phyloP scores from a whole-genome alignment of 2,888 invertebrate genomes.

The Geotrupes spiniger region DNA sequence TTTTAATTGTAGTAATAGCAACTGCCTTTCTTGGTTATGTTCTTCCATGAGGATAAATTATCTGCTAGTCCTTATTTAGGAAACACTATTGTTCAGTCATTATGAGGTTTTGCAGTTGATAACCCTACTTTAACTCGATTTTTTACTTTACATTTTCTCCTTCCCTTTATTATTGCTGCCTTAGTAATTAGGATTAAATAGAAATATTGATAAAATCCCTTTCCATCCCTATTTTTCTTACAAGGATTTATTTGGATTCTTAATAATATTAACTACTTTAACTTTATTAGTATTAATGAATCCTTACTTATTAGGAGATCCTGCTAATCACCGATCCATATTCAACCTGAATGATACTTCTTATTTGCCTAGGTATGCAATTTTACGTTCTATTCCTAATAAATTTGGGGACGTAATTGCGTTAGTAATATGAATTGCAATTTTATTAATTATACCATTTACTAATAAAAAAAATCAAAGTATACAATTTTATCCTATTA shows the following conservation, averaged over 20 bases:
- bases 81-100: slow-evolving; percentile 31
- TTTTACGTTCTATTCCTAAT: slow-evolving; percentile 76
- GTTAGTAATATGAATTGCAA: slow-evolving; percentile 60
- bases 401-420: slow-evolving; percentile 74
- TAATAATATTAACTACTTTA: slow-evolving; percentile 56
- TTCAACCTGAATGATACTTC: slow-evolving; percentile 84
- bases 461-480: slow-evolving; percentile 47
- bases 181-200: slow-evolving; percentile 61
- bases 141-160: slow-evolving; percentile 69
- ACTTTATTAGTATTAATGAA: slow-evolving; percentile 53
- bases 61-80: slow-evolving; percentile 72
- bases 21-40: slow-evolving; percentile 78
- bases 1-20: slow-evolving; percentile 67
- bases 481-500: slow-evolving; percentile 58
- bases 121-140: slow-evolving; percentile 76
- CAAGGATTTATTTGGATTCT: slow-evolving; percentile 63
- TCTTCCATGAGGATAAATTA: slow-evolving; percentile 73
- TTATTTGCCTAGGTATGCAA: slow-evolving; percentile 79
- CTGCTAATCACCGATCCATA: slow-evolving; percentile 73
- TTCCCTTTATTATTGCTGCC: slow-evolving; percentile 66
- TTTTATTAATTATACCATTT: slow-evolving; percentile 62
- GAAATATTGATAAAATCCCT: slow-evolving; percentile 65
- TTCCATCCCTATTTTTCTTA: slow-evolving; percentile 61
- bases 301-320: slow-evolving; percentile 64
- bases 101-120: slow-evolving; percentile 66